Evolutionary conservation across 2,888 invertebrate species (phyloP), one percentile per base, ranked within the genome.

Genomic region (Nymphalis c-album): DNA sequence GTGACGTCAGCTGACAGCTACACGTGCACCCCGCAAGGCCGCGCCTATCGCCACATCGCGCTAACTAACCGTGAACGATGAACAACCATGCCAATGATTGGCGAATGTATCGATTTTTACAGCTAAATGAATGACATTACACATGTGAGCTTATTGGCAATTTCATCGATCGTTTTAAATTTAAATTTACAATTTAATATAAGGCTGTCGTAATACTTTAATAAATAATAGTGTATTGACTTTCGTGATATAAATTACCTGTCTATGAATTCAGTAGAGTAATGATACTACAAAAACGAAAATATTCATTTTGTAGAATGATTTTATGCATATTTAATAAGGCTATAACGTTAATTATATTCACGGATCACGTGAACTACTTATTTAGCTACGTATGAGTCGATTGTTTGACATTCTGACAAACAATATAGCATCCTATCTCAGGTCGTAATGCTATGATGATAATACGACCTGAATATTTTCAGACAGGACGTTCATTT

Each of bases 1-100:
- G 76, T 88, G 90, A 88, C 90, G 90, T 90, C 85, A 88, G 73
- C 67, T 75, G 90, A 90, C 85, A 88, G 73, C 67, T 75, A 75
- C 77, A 82, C 80, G 81, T 80, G 78, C 81, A 73, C 66, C 40
- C 73, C 76, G 80, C 86, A 84, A 85, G 85, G 85, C 82, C 82
- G 81, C 74, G 77, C 77, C 83, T 83, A 85, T 84, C 85, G 80
- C 77, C 77, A 78, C 79, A 78, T 77, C 74, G 71, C 71, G 71
- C 75, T 73, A 77, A 75, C 75, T 71, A 75, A 74, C 76, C 75
- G 75, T 77, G 76, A 77, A 78, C 75, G 75, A 75, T 75, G 74
- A 71, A 64, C 64, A 64, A 26, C 67, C 59, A 64, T 51, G 64
- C 59, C 57, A 53, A 64, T 68, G 60, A 62, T 51, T 60, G 60